These are phyloP conservation scores for Polypedilum vanderplanki DNA, from an alignment of 1,140 invertebrate species.

Conservation along the genomic window DNA sequence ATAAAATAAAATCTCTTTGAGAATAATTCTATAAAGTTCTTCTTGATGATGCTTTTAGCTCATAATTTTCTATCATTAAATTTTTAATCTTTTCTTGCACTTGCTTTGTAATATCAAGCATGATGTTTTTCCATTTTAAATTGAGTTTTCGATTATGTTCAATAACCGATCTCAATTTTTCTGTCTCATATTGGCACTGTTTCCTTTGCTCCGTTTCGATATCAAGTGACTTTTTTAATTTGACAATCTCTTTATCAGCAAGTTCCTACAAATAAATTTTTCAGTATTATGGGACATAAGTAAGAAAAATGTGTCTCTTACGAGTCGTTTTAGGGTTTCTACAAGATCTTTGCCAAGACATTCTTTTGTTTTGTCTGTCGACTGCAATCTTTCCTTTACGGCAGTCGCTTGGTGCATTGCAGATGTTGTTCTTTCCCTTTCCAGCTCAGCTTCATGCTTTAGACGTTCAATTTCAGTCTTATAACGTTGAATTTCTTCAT, in stretches of 20 bases:
- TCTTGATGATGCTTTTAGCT: slow-evolving; percentile 9
- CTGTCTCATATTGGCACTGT: background rate
- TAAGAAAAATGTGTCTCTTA: background rate
- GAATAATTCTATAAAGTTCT: background rate
- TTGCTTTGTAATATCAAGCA: background rate
- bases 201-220: background rate
- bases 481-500: background rate
- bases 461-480: background rate
- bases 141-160: background rate
- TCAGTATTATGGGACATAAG: background rate
- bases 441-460: background rate
- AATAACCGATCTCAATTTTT: background rate
- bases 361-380: background rate
- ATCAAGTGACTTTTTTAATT: background rate
- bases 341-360: background rate
- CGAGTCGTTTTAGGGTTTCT: background rate
- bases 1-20: background rate
- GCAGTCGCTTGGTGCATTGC: background rate
- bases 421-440: background rate
- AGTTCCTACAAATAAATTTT: background rate
- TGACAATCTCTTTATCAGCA: background rate
- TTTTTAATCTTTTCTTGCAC: slow-evolving; percentile 22
- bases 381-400: background rate
- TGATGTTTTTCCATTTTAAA: background rate
- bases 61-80: background rate